Evolutionary conservation across 1,140 invertebrate genomes (phyloP), one percentile per base, ranked within the genome.

Genomic region (Heliconius melpomene): DNA sequence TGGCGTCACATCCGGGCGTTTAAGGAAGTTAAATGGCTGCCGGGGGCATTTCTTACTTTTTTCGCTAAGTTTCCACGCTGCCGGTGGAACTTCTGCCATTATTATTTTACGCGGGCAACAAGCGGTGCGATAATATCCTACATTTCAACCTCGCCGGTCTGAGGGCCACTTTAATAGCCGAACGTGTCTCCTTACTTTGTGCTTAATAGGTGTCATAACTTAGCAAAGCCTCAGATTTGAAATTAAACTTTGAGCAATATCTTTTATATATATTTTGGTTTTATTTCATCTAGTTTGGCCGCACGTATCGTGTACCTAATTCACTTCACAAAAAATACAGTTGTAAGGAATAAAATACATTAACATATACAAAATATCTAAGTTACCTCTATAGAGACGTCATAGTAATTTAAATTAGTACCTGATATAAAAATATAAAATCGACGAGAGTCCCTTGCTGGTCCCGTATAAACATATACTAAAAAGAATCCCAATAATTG

Each of bases 61-160:
- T 94, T 93, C 90, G 86, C 88, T 88, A 91, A 94, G 88, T 93
- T 94, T 94, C 91, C 90, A 85, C 89, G 91, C 90, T 88, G 86
- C 87, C 85, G 92, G 91, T 89, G 91, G 93, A 95, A 95, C 91
- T 95, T 95, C 90, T 87, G 86, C 93, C 93, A 94, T 95, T 95
- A 95, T 95, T 94, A 95, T 95, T 95, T 95, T 94, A 95, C 94
- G 94, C 94, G 93, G 93, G 87, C 91, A 94, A 95, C 94, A 95
- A 95, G 94, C 94, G 92, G 93, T 88, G 94, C 93, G 94, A 95
- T 95, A 95, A 95, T 95, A 95, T 93, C 89, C 91, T 82, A 85
- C 88, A 87, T 88, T 86, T 83, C 87, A 82, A 87, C 88, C 87
- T 84, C 86, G 83, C 88, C 85, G 85, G 83, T 82, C 87, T 86